phyloP scores from a whole-genome alignment of 2,797 vertebrate genomes.

The Acanthornis magna region DNA sequence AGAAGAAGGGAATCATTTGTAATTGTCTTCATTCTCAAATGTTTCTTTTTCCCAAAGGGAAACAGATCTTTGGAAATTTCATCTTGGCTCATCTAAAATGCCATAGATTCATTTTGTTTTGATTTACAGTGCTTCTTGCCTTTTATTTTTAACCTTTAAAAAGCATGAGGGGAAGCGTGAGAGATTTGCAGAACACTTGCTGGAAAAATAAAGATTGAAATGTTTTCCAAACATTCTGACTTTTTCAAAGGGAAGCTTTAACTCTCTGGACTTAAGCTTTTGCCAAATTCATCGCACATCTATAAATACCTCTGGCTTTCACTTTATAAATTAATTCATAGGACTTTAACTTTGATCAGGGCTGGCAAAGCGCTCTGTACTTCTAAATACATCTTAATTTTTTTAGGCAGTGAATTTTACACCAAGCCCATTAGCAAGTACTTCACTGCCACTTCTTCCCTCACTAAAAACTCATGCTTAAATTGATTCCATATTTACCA shows the following conservation, averaged over 20 bases:
- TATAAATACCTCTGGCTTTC: constrained; percentile 20
- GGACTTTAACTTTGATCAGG: background rate
- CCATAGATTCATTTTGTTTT: background rate
- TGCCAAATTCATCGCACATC: background rate
- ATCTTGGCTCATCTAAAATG: constrained; percentile 10
- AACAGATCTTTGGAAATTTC: background rate
- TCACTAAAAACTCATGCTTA: background rate
- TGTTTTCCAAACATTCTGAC: constrained; percentile 28
- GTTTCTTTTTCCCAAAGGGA: background rate
- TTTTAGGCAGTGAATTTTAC: background rate
- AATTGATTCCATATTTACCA: background rate
- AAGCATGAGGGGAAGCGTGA: background rate
- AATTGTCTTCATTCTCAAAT: background rate
- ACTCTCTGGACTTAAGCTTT: background rate
- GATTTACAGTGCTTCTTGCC: background rate
- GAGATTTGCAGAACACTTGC: constrained; percentile 4
- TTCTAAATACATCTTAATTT: background rate
- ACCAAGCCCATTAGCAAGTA: background rate
- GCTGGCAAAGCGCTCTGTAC: background rate
- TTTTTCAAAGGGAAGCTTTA: constrained; percentile 23
- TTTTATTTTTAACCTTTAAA: constrained; percentile 28
- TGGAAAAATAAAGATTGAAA: background rate
- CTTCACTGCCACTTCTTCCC: background rate
- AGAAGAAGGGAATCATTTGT: background rate
- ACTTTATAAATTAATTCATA: constrained; percentile 6